Base-by-base conservation (phyloP, 2,797 vertebrate genomes). In the Eutrigla gurnardus region DNA sequence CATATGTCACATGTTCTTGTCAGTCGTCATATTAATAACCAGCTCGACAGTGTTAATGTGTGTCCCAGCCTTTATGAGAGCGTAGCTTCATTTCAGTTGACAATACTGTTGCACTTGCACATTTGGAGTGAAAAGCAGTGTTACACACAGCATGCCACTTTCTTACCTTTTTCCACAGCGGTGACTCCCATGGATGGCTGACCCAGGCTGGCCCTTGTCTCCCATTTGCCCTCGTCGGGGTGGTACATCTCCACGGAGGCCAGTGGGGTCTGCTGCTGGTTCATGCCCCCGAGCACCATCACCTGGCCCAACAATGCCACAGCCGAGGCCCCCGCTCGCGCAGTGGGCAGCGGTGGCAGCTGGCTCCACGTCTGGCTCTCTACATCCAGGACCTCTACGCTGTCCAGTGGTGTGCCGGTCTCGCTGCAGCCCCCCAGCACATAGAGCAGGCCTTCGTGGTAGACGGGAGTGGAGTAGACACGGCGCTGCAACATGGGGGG, bases 131-230 rank as follows among this genome's bases (percentile, higher is more conserved):
- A 33, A 25, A n/a, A 68, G 37, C 39, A 37, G 42, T 0, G 6
- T 40, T 13, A 10, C 10, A 45, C 5, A 53, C 36, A 63, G 6
- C 12, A 11, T 25, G 43, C 8, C 6, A 7, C 15, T 50, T 39
- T 89, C 95, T 92, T 95, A 98, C 98, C 98, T 97, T 95, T 97
- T 91, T 97, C 96, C 77, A 98, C 83, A 0, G 95, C 93, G 1
- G 96, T 96, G 88, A 98, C 94, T 32, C 98, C 98, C 98, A 99
- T 99, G 66, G 97, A 97, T 0, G 97, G 94, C 90, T 98, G 97
- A n/a, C 96, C 94, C 88, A 99, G 93, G 6, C 96, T 91, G 0
- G 96, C 95, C 74, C 93, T 96, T 17, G 94, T 96, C 91, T 98
- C 97, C 98, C 98, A 99, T 84, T 96, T 97, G 83, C 97, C 97